Percentiles rank a stretch among this genome's conserved stretches.
phyloP scores from a whole-genome alignment of 2,888 invertebrate genomes.

The Helobdella robusta region DNA sequence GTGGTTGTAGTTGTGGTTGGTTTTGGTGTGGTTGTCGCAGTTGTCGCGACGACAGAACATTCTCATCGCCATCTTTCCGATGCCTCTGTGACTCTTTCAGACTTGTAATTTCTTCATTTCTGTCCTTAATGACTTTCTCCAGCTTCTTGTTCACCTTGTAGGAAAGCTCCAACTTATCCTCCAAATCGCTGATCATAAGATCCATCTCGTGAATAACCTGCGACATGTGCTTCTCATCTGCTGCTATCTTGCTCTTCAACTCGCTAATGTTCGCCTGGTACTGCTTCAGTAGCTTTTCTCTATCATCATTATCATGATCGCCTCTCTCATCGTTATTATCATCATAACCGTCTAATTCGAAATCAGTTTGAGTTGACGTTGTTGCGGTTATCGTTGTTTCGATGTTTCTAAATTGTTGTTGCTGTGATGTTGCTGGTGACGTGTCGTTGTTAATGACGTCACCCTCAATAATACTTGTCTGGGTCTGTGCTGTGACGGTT shows the following conservation, averaged over 20 bases:
- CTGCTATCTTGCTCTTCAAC: slow-evolving; percentile 3
- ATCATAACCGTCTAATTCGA: not conserved
- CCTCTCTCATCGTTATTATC: not conserved
- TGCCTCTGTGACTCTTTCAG: not conserved
- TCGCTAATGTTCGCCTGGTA: slow-evolving; percentile 7
- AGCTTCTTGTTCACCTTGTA: slow-evolving; percentile 2
- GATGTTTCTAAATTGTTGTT: no score
- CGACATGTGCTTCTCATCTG: not conserved
- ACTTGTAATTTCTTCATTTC: not conserved
- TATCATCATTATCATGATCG: not conserved
- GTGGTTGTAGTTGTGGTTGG: no score
- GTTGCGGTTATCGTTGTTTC: no score
- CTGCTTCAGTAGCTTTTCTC: not conserved
- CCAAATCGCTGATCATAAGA: not conserved
- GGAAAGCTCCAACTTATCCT: not conserved
- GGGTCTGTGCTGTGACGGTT: no score
- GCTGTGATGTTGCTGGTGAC: no score
- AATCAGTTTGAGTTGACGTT: no score
- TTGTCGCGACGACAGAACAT: no score
- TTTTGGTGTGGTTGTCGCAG: no score
- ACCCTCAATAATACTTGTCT: no score
- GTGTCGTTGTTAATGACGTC: no score
- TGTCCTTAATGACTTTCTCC: not conserved
- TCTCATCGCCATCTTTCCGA: not conserved
- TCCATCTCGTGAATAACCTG: no score